phyloP scores from a whole-genome alignment of 2,888 invertebrate genomes.

The Torymus aiolomorphi region DNA sequence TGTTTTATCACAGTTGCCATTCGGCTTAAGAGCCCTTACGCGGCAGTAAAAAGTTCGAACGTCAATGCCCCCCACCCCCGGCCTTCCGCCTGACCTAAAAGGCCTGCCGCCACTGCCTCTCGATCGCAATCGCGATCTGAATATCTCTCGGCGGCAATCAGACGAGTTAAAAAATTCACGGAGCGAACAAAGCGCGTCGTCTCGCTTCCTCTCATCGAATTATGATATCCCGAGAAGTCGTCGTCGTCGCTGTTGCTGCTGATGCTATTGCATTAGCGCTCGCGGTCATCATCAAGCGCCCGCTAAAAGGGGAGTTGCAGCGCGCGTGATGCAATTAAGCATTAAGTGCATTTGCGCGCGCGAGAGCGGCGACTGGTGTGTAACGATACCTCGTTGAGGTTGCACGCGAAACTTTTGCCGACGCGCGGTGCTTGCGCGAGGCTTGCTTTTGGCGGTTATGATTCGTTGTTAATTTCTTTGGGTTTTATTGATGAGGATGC shows the following conservation, averaged over 20 bases:
- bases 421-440: constrained; percentile 18
- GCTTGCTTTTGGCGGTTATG: constrained; percentile 2
- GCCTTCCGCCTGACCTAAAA: constrained; percentile 3
- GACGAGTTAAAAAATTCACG: constrained; percentile 4
- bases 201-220: constrained; percentile 31
- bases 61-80: neutral
- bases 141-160: too few species aligned
- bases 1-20: neutral
- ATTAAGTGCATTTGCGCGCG: constrained; percentile 52
- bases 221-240: constrained; percentile 32
- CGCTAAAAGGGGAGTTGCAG: constrained; percentile 26
- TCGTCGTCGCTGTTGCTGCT: neutral
- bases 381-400: constrained; percentile 56
- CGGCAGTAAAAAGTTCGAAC: constrained; percentile 8
- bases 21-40: too few species aligned
- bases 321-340: constrained; percentile 49
- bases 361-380: constrained; percentile 25
- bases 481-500: neutral
- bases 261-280: constrained; percentile 39
- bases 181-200: neutral
- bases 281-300: constrained; percentile 42
- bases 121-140: constrained; percentile 14
- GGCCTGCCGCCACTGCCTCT: constrained; percentile 18
- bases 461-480: neutral
- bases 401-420: constrained; percentile 43